Evolutionary conservation across 2,797 vertebrate genomes (phyloP).

Genomic region (Sebastes steindachneri): DNA sequence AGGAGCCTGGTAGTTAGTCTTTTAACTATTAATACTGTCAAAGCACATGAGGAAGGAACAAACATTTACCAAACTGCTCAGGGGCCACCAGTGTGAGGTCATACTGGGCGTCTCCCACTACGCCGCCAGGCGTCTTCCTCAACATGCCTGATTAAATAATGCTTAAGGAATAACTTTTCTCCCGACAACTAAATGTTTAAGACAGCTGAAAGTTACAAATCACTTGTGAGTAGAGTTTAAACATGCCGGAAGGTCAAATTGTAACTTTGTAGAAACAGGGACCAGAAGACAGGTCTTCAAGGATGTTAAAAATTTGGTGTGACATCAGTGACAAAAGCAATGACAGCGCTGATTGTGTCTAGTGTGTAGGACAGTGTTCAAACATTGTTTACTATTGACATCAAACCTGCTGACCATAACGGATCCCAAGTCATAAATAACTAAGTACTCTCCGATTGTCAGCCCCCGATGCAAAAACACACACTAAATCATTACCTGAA

Average conservation of each 20-base stretch:
- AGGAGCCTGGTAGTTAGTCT: slow-evolving; percentile 43
- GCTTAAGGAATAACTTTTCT: background rate
- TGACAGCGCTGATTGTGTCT: background rate
- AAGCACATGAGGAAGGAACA: slow-evolving; percentile 22
- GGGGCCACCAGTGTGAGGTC: background rate
- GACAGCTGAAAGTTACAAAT: slow-evolving; percentile 20
- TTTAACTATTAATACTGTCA: slow-evolving; percentile 46
- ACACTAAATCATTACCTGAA: slow-evolving; percentile 1
- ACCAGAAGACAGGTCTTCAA: background rate
- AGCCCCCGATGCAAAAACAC: background rate
- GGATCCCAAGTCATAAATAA: slow-evolving; percentile 10
- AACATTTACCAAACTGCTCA: slow-evolving; percentile 22
- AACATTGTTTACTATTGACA: background rate
- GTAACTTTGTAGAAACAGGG: slow-evolving; percentile 4
- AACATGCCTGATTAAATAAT: background rate
- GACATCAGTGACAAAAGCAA: slow-evolving; percentile 7
- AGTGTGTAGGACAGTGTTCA: background rate
- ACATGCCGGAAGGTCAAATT: slow-evolving; percentile 17
- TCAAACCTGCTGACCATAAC: background rate
- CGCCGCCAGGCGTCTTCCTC: background rate
- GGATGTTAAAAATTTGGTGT: slow-evolving; percentile 5
- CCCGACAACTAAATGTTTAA: background rate
- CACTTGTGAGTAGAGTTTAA: slow-evolving; percentile 27
- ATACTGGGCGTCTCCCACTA: background rate
- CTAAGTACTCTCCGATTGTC: background rate